These are phyloP conservation scores for Coryphaenoides rupestris DNA, from an alignment of 2,113 vertebrate species.

Conservation along the genomic window DNA sequence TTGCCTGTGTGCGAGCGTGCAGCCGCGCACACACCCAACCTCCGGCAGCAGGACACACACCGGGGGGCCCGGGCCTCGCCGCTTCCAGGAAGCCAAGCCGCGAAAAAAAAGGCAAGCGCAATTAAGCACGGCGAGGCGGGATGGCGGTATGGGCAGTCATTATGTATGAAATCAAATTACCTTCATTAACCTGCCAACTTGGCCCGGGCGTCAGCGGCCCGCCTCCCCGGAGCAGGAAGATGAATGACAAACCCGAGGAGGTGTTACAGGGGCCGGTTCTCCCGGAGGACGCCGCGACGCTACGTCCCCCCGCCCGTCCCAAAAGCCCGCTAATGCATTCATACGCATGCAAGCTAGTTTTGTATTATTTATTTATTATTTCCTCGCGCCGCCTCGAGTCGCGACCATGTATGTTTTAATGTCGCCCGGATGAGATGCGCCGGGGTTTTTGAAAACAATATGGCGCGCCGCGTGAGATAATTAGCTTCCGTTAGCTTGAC, in stretches of 20 bases:
- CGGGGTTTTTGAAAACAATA: conserved; percentile 91
- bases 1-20: too few species aligned
- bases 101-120: conserved; percentile 78
- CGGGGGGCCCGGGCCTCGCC: conserved; percentile 53
- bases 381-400: too few species aligned
- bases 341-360: conserved; percentile 90
- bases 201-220: conserved; percentile 93
- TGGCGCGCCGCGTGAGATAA: conserved; percentile 86
- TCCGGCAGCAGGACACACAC: conserved; percentile 43
- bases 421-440: conserved; percentile 92
- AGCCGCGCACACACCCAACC: conserved; percentile 60
- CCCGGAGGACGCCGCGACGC: conserved; percentile 90
- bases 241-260: conserved; percentile 89
- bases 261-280: conserved; percentile 87
- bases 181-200: conserved; percentile 98
- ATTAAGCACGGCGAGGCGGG: conserved; percentile 82
- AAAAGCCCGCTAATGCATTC: conserved; percentile 99
- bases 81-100: conserved; percentile 74
- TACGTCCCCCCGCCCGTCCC: conserved; percentile 85
- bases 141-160: conserved; percentile 86
- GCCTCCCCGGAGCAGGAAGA: conserved; percentile 72
- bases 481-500: conserved; percentile 95
- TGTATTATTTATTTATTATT: too few species aligned
- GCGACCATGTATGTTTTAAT: conserved; percentile 94
- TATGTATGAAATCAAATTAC: conserved; percentile 93